phyloP scores from a whole-genome alignment of 2,888 invertebrate species.

The Odontocolon sp. region DNA sequence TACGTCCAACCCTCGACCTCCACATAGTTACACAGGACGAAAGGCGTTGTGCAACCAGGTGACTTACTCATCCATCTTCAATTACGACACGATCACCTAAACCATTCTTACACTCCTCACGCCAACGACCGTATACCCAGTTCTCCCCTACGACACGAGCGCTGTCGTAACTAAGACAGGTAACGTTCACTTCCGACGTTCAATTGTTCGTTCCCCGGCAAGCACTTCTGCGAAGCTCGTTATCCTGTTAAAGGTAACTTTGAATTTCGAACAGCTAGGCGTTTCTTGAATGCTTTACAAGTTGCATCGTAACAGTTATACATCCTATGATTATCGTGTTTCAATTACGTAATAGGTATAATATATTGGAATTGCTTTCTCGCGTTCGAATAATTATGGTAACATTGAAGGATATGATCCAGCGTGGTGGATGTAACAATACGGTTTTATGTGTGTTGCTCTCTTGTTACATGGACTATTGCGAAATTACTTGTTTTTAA shows the following conservation, averaged over 20 bases:
- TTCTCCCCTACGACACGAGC: neutral
- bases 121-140: slow-evolving; percentile 1
- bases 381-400: no score
- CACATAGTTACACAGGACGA: slow-evolving; percentile 1
- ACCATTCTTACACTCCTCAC: slow-evolving; percentile 3
- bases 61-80: slow-evolving; percentile 20
- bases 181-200: neutral
- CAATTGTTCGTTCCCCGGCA: neutral
- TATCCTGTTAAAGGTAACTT: neutral
- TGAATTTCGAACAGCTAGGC: neutral
- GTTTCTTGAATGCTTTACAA: no score
- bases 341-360: no score
- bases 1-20: slow-evolving; percentile 10
- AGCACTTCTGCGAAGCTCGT: neutral
- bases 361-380: no score
- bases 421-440: no score
- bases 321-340: no score
- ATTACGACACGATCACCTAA: slow-evolving; percentile 32
- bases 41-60: neutral
- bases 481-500: no score
- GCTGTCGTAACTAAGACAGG: neutral
- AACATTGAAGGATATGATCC: no score
- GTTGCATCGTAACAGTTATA: no score
- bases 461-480: no score
- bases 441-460: no score